Percentiles rank a stretch among this genome's conserved stretches.
Conservation (phyloP, 2,797 vertebrate genomes). For the Yasuhikotakia modesta region DNA sequence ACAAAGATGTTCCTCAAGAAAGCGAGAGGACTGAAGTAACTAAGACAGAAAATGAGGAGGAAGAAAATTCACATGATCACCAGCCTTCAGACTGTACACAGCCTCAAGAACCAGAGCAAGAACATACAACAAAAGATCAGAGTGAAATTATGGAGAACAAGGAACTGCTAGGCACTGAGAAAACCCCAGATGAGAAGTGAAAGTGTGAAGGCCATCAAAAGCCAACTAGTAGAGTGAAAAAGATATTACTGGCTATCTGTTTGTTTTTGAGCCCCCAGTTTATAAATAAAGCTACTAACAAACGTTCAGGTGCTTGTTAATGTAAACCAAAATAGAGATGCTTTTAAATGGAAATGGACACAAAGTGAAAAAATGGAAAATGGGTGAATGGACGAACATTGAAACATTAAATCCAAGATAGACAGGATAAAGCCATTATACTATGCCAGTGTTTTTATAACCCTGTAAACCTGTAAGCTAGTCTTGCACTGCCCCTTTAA, state of each 20-base stretch:
- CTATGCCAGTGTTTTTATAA: slow-evolving; percentile 10
- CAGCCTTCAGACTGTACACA: slow-evolving; percentile 40
- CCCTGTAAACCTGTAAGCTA: slow-evolving; percentile 8
- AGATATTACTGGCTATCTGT: neutral
- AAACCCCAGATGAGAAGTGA: slow-evolving; percentile 36
- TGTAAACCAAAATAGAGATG: too few relatives aligned
- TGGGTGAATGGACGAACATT: too few relatives aligned
- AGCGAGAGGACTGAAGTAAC: slow-evolving; percentile 37
- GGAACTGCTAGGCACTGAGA: slow-evolving; percentile 55
- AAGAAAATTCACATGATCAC: slow-evolving; percentile 46
- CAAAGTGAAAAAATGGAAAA: too few relatives aligned
- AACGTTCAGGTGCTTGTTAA: neutral
- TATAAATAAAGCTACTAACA: neutral
- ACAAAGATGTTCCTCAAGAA: slow-evolving; percentile 48
- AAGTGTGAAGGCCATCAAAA: neutral
- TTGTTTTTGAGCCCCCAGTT: too few relatives aligned
- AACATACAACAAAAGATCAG: slow-evolving; percentile 40
- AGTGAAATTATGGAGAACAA: slow-evolving; percentile 36
- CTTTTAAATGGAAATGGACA: too few relatives aligned
- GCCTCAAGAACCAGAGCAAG: slow-evolving; percentile 44
- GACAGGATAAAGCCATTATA: neutral
- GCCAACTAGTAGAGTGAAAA: neutral
- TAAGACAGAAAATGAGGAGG: slow-evolving; percentile 29
- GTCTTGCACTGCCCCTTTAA: too few relatives aligned
- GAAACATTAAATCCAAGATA: neutral